Base-by-base conservation (phyloP, 2,888 invertebrate species). In the Stenchaetothrips biformis region DNA sequence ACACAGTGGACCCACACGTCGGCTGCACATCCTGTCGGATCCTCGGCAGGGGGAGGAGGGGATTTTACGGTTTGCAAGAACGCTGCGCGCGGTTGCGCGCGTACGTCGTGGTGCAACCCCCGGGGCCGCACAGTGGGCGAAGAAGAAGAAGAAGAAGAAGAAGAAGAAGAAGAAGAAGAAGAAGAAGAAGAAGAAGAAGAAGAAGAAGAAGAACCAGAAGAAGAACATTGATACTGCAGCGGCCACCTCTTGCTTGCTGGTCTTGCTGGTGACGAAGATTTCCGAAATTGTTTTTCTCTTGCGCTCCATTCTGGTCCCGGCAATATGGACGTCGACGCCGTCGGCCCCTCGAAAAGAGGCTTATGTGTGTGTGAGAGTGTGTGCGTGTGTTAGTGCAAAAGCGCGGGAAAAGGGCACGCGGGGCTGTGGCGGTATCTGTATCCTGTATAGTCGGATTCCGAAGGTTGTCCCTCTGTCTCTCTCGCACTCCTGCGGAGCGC, bases 361-460 rank as follows among this genome's bases (percentile, higher is more conserved):
- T 37, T 37, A 37, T 37, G 37, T 37, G 37, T 2, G 37, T 37
- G 37, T 4, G 37, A 37, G 37, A 2, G 37, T 37, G 37, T 37
- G 37, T 37, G 37, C 4, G 37, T 37, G 37, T 37, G 13, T 53
- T 37, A 37, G 37, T 37, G 37, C 37, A 37, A 37, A 37, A 37
- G 37, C 37, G 37, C 37, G 37, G 37, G 16, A 59, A 59, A 13
- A 59, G 25, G 9, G 67, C 21, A 67, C n/a, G 67, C 62, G 7
- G n/a, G n/a, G 67, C 21, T 67, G 67, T 74, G 21, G 25, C 25
- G 11, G 67, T 74, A 74, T 74, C 67, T 74, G 67, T 74, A 74
- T 74, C 67, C 67, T 74, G 67, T 21, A 37, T 37, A 37, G 1
- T 37, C 37, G 37, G 37, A 37, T 37, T 37, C 37, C 37, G 37